Conservation (phyloP, 2,888 invertebrate genomes). For the Drepanosiphum platanoidis region DNA sequence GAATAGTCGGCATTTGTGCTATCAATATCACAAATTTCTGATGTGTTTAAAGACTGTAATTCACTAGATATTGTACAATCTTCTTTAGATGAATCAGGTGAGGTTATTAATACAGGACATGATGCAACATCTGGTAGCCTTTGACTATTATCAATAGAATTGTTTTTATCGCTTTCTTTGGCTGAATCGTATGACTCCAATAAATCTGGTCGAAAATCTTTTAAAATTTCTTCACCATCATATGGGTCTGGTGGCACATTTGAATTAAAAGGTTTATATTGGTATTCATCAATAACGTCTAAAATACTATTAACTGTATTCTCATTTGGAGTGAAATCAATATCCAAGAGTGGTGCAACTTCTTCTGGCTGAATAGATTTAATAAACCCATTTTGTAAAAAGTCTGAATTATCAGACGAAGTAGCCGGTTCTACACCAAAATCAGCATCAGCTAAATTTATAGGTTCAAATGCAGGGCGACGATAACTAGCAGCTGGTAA, state of each 20-base stretch:
- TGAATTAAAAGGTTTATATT: conserved; percentile 48
- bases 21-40: conserved; percentile 53
- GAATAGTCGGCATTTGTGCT: conserved; percentile 56
- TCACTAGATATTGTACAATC: conserved; percentile 59
- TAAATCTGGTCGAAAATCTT: conserved; percentile 62
- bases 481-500: conserved; percentile 65
- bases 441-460: conserved; percentile 66
- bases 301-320: conserved; percentile 12
- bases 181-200: conserved; percentile 61
- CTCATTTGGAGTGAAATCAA: conserved; percentile 33
- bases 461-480: conserved; percentile 66
- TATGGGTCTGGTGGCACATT: conserved; percentile 15
- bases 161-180: conserved; percentile 46
- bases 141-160: conserved; percentile 36
- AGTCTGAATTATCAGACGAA: conserved; percentile 15
- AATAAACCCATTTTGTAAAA: conserved; percentile 34
- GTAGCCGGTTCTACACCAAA: conserved; percentile 63
- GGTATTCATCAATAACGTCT: conserved; percentile 48
- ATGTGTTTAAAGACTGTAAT: conserved; percentile 56
- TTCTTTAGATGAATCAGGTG: conserved; percentile 55
- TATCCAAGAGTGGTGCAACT: conserved; percentile 36
- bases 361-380: conserved; percentile 20
- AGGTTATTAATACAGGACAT: conserved; percentile 39
- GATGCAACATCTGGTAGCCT: conserved; percentile 41
- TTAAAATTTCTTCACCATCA: conserved; percentile 19